Conservation (phyloP, 2,113 vertebrate species). For the Condylura cristata region DNA sequence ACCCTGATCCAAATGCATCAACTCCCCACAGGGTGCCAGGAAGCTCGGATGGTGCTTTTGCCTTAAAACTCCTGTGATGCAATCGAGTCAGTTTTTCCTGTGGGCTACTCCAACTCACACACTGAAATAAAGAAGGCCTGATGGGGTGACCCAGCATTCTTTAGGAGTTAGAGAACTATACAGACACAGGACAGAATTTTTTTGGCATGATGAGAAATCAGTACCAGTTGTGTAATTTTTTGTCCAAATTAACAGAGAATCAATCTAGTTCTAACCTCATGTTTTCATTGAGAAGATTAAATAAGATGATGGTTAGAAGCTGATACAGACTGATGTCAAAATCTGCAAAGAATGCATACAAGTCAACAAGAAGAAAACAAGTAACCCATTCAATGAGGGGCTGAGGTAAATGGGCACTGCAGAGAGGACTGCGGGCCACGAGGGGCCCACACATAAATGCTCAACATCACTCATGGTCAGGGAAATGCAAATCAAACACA, state of each 20-base stretch:
- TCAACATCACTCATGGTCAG: too few relatives aligned
- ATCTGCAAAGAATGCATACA: too few relatives aligned
- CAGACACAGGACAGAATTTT: not conserved
- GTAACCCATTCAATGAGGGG: too few relatives aligned
- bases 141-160: fast-evolving
- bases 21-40: not conserved
- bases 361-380: too few relatives aligned
- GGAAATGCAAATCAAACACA: too few relatives aligned
- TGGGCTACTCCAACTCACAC: not conserved
- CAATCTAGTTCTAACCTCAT: not conserved
- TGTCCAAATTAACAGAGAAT: not conserved
- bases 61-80: fast-evolving
- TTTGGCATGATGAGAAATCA: not conserved
- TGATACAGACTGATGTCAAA: too few relatives aligned
- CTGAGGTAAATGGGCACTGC: too few relatives aligned
- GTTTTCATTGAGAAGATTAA: not conserved
- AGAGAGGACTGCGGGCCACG: too few relatives aligned
- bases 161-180: not conserved
- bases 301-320: not conserved
- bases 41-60: not conserved
- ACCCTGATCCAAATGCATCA: not conserved
- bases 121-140: not conserved
- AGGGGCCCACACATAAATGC: too few relatives aligned
- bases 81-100: not conserved
- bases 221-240: not conserved